Base-by-base conservation (phyloP, 2,113 vertebrate genomes). In the Fulmarus glacialis region DNA sequence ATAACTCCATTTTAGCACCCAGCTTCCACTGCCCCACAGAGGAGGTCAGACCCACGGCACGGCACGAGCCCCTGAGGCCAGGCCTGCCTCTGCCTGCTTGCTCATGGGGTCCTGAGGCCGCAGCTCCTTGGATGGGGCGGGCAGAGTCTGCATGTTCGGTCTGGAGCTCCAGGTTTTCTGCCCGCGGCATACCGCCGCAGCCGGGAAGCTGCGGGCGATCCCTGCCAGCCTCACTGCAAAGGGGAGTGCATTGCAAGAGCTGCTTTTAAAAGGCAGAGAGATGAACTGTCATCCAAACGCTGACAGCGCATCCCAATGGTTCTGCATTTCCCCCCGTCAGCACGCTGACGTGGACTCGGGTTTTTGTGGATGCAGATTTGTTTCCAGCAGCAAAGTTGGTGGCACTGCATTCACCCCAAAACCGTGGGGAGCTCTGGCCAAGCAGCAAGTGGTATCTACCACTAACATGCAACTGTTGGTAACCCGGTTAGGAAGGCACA, bases 391-490 rank as follows among this genome's bases (percentile, higher is more conserved):
- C 53, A 5, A 32, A 73, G 53, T 8, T 12, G 70, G 75, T 21
- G 82, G 70, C 67, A 53, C 62, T 20, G 45, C 40, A 9, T 3
- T 73, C 53, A 47, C 38, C 43, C 55, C 18, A 1, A 50, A 8
- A 8, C 19, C 0, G 1, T 16, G 56, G 71, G 75, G 38, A 83
- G 82, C 75, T 32, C 84, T 34, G 92, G 72, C 64, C 87, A 91
- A 75, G 95, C 81, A 3, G 90, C 12, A 2, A 60, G 82, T 48
- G 84, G 52, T 22, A 2, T 21, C 92, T 91, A 43, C 2, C 3
- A 8, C 94, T 88, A 89, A 32, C 97, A 97, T 97, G 97, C 97
- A 98, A n/a, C 80, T 81, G 94, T 91, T 70, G 64, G 90, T 58
- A 67, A 20, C 77, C 18, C 0, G 2, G 68, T 98, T 97, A 98